phyloP scores from a whole-genome alignment of 1,140 invertebrate species.

The Trachymyrmex cornetzi region DNA sequence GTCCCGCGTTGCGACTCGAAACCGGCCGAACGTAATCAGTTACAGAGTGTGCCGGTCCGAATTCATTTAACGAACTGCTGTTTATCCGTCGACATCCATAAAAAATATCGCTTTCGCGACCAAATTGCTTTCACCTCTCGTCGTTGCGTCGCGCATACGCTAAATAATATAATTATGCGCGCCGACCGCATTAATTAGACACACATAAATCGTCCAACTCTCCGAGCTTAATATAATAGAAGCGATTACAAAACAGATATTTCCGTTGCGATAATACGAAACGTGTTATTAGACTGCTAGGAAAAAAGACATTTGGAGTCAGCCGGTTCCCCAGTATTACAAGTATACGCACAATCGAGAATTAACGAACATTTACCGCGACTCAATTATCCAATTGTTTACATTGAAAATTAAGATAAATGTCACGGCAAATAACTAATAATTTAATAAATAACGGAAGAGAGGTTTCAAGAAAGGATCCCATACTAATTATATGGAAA shows the following conservation, averaged over 20 bases:
- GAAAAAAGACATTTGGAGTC: not conserved
- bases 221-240: not conserved
- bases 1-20: conserved; percentile 69
- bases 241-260: conserved; percentile 34
- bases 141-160: conserved; percentile 28
- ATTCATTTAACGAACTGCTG: conserved; percentile 62
- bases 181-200: conserved; percentile 27
- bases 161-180: conserved; percentile 55
- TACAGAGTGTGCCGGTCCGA: conserved; percentile 40
- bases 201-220: not conserved
- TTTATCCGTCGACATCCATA: conserved; percentile 59
- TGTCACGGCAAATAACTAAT: not conserved
- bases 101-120: conserved; percentile 55
- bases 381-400: not conserved
- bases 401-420: conserved; percentile 13
- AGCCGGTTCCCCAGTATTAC: not conserved
- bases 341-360: not conserved
- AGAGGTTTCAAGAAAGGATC: not conserved
- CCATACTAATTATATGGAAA: too few species aligned
- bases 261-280: not conserved
- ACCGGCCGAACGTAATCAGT: conserved; percentile 70
- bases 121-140: conserved; percentile 48
- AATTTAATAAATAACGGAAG: conserved; percentile 5
- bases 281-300: not conserved
- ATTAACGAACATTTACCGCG: not conserved